These are phyloP conservation scores for Vidua macroura DNA, from an alignment of 2,113 vertebrate species.

Conservation along the genomic window DNA sequence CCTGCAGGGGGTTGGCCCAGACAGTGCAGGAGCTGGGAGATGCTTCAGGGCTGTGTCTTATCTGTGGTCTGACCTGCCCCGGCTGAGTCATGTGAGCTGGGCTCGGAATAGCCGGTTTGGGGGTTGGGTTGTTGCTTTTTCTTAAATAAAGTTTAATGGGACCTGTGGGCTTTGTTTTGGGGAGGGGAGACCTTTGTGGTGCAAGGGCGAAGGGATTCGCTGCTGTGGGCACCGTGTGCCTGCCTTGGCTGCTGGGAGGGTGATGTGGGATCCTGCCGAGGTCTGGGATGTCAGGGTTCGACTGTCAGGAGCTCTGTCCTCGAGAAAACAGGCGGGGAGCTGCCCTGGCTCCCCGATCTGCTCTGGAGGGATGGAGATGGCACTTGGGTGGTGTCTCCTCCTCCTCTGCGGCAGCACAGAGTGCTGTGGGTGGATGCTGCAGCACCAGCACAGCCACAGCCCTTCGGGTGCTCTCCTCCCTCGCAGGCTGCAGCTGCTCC, in stretches of 20 bases:
- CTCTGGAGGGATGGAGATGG: not conserved
- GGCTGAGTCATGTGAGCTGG: not conserved
- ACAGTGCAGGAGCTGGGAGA: not conserved
- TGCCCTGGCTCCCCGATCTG: not conserved
- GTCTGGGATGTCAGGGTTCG: fast-evolving
- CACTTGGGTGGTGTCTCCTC: not conserved
- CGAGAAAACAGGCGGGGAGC: not conserved
- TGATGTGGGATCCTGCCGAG: not conserved
- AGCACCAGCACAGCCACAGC: not conserved
- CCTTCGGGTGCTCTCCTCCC: not conserved
- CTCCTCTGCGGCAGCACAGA: not conserved
- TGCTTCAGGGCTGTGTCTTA: not conserved
- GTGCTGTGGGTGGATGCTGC: not conserved
- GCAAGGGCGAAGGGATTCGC: not conserved
- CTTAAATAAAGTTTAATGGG: not conserved
- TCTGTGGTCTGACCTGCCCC: not conserved
- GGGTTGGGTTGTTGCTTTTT: not conserved
- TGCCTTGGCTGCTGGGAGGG: not conserved
- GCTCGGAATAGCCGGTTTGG: not conserved
- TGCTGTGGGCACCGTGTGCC: not conserved
- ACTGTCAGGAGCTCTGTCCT: fast-evolving
- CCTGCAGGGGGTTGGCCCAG: not conserved
- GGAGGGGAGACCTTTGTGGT: not conserved
- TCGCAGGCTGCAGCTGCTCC: not conserved
- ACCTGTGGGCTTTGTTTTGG: not conserved